phyloP scores from a whole-genome alignment of 2,888 invertebrate genomes.

The Drosophila melanocephala region DNA sequence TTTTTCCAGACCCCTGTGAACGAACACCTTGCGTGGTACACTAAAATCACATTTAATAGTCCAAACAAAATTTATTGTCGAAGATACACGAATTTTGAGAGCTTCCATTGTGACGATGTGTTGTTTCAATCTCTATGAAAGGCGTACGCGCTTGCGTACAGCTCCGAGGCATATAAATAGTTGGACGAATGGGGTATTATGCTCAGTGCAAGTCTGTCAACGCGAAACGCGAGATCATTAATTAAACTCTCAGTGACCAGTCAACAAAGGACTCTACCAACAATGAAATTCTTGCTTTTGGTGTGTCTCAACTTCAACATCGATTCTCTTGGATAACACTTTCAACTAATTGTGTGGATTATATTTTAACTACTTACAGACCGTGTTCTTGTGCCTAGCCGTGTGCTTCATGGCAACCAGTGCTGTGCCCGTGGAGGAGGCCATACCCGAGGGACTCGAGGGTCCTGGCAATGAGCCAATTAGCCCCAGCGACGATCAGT shows the following conservation, averaged over 20 bases:
- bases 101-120: slow-evolving; percentile 53
- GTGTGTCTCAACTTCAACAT: slow-evolving; percentile 52
- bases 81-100: slow-evolving; percentile 39
- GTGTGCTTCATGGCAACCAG: slow-evolving; percentile 69
- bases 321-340: slow-evolving; percentile 29
- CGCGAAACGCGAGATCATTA: slow-evolving; percentile 62
- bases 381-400: slow-evolving; percentile 75
- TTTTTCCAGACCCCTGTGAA: slow-evolving; percentile 36
- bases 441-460: slow-evolving; percentile 81
- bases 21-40: slow-evolving; percentile 62
- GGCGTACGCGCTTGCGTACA: slow-evolving; percentile 50
- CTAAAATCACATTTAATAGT: slow-evolving; percentile 79
- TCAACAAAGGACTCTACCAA: slow-evolving; percentile 32
- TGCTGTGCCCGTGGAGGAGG: slow-evolving; percentile 81
- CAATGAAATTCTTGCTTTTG: slow-evolving; percentile 82
- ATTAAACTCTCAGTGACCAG: slow-evolving; percentile 32
- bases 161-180: slow-evolving; percentile 70
- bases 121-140: slow-evolving; percentile 70
- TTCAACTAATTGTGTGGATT: slow-evolving; percentile 40
- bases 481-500: slow-evolving; percentile 78
- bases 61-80: slow-evolving; percentile 69
- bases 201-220: slow-evolving; percentile 78
- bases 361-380: slow-evolving; percentile 56
- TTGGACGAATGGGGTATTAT: slow-evolving; percentile 58
- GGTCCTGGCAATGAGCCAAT: slow-evolving; percentile 73